Conservation (phyloP, 2,113 vertebrate species). For the Istiophorus platypterus region DNA sequence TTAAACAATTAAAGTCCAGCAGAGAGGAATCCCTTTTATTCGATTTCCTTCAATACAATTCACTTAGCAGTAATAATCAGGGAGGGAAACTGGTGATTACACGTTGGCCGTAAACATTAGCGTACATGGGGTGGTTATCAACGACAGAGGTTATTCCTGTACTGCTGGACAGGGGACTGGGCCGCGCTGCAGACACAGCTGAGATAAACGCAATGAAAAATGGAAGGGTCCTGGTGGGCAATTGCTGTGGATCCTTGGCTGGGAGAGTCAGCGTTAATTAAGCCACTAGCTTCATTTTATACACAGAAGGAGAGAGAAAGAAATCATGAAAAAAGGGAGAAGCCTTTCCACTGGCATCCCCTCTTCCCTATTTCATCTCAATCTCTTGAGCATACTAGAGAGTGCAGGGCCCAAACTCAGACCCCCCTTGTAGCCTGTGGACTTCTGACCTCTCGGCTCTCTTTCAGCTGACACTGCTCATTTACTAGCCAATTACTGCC, state of each 20-base stretch:
- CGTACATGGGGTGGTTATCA: conserved; percentile 45
- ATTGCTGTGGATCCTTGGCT: conserved; percentile 78
- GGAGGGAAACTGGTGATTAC: conserved; percentile 37
- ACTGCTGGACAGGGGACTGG: conserved; percentile 47
- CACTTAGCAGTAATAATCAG: conserved; percentile 57
- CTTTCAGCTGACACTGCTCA: conserved; percentile 70
- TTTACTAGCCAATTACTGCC: conserved; percentile 80
- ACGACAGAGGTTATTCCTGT: conserved; percentile 47
- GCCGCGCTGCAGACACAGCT: conserved; percentile 52
- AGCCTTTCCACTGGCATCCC: not conserved
- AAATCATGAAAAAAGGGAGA: conserved; percentile 33
- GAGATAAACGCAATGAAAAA: conserved; percentile 79
- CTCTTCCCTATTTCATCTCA: conserved; percentile 57
- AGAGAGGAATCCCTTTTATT: conserved; percentile 56
- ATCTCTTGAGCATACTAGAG: conserved; percentile 44
- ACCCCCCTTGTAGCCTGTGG: conserved; percentile 34
- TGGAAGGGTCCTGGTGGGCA: conserved; percentile 66
- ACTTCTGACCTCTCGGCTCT: conserved; percentile 71
- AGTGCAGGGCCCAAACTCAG: conserved; percentile 41
- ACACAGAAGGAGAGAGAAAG: conserved; percentile 25
- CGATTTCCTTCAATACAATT: conserved; percentile 47
- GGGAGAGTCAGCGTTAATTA: conserved; percentile 80
- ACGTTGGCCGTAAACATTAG: conserved; percentile 64
- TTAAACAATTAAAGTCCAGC: conserved; percentile 64
- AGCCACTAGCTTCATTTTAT: conserved; percentile 70